Evolutionary conservation across 2,888 invertebrate species (phyloP).

Genomic region (Hecatera dysodea): DNA sequence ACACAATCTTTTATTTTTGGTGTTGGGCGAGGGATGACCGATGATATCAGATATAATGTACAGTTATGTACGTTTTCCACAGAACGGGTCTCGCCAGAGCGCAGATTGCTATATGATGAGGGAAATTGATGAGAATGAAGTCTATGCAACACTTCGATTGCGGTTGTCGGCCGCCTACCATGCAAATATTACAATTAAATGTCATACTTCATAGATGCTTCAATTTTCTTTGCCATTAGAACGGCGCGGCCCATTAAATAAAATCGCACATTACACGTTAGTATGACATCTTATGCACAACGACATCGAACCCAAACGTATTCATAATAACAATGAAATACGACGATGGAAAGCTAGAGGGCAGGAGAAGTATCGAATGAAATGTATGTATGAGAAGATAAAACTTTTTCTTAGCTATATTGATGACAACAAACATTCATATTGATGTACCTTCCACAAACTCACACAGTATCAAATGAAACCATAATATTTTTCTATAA

Average conservation of each 20-base stretch:
- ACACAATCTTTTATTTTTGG: background rate
- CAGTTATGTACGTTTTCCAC: background rate
- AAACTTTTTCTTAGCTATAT: background rate
- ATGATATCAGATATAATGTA: background rate
- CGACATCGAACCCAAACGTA: slow-evolving; percentile 2
- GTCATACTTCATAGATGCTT: background rate
- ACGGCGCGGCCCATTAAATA: background rate
- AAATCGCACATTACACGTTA: background rate
- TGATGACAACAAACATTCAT: background rate
- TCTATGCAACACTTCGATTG: background rate
- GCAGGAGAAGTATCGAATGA: background rate
- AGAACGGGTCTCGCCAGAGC: background rate
- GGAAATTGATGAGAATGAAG: background rate
- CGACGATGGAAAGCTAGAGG: background rate
- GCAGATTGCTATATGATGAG: background rate
- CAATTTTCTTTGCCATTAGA: background rate
- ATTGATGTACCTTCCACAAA: background rate
- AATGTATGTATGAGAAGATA: slow-evolving; percentile 1
- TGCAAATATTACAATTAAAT: background rate
- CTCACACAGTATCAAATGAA: background rate
- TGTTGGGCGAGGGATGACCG: background rate
- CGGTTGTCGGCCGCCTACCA: background rate
- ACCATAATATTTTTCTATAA: background rate
- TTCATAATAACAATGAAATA: background rate
- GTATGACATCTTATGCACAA: background rate